A percentile compares a stretch with the other conserved stretches of the same genome.
Conservation (phyloP, 2,113 vertebrate species). For the Aspiorhynchus laticeps region DNA sequence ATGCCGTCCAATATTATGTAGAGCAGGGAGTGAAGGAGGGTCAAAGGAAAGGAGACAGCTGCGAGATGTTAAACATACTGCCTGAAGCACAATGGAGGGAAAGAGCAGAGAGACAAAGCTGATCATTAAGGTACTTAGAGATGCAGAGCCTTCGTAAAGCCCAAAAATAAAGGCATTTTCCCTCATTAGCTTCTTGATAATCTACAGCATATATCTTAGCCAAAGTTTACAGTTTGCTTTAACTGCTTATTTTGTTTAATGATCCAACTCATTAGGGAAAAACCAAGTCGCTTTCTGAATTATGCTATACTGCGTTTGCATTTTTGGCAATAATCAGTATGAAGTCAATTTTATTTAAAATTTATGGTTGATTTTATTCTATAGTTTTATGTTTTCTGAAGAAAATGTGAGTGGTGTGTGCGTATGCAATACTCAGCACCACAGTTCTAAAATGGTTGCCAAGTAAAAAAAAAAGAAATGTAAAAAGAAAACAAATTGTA, state of each 20-base stretch:
- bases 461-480: neutral
- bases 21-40: conserved; percentile 22
- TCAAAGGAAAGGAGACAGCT: conserved; percentile 22
- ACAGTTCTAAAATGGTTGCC: neutral
- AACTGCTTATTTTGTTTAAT: conserved; percentile 32
- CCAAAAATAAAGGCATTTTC: conserved; percentile 35
- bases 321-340: neutral
- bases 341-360: neutral
- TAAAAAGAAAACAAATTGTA: too few species aligned
- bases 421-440: neutral
- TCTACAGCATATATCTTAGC: conserved; percentile 39
- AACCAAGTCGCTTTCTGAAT: conserved; percentile 19
- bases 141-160: conserved; percentile 10
- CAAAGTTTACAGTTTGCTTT: conserved; percentile 46
- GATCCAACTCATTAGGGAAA: conserved; percentile 10
- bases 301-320: neutral
- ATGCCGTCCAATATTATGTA: conserved; percentile 43
- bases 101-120: neutral
- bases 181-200: conserved; percentile 49
- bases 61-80: neutral
- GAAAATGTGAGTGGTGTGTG: neutral
- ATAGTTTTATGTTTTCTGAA: neutral
- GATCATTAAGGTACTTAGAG: conserved; percentile 23
- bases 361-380: neutral
- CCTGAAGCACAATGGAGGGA: neutral